Percentiles rank a stretch among this genome's conserved stretches.
Conservation (phyloP, 2,888 invertebrate species). For the Drosophila hawaiiensis region DNA sequence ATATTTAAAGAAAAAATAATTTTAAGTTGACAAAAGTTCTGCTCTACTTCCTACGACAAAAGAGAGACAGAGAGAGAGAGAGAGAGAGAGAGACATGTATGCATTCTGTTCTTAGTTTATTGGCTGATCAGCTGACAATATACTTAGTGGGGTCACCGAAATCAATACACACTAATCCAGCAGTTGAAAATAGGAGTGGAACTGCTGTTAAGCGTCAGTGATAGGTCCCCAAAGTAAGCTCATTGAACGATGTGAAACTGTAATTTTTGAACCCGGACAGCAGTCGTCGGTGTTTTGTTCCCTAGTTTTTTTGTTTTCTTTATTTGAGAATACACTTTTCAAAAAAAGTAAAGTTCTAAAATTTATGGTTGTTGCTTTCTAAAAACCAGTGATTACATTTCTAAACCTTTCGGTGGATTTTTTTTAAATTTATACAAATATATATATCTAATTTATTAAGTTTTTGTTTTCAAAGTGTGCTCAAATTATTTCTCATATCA, state of each 20-base stretch:
- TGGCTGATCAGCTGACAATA: neutral
- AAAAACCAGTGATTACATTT: neutral
- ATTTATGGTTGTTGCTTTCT: neutral
- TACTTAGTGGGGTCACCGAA: constrained; percentile 28
- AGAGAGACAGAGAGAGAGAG: neutral
- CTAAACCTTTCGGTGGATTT: too few relatives aligned
- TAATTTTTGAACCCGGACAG: constrained; percentile 35
- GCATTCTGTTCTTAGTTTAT: constrained; percentile 1
- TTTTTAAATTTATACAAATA: too few relatives aligned
- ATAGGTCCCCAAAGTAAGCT: constrained; percentile 50
- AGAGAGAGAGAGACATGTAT: neutral
- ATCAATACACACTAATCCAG: constrained; percentile 53
- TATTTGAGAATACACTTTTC: neutral
- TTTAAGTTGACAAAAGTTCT: neutral
- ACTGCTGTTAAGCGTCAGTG: constrained; percentile 11
- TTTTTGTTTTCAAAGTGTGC: too few relatives aligned
- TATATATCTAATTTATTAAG: neutral
- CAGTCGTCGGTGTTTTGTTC: constrained; percentile 25
- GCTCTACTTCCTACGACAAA: neutral
- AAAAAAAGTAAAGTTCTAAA: neutral
- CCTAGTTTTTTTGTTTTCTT: neutral
- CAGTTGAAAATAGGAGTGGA: neutral
- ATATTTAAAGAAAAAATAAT: neutral
- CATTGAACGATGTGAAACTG: constrained; percentile 57
- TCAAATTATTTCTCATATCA: too few relatives aligned